Evolutionary conservation across 2,113 vertebrate genomes (phyloP).

Genomic region (Spilogale gracilis): DNA sequence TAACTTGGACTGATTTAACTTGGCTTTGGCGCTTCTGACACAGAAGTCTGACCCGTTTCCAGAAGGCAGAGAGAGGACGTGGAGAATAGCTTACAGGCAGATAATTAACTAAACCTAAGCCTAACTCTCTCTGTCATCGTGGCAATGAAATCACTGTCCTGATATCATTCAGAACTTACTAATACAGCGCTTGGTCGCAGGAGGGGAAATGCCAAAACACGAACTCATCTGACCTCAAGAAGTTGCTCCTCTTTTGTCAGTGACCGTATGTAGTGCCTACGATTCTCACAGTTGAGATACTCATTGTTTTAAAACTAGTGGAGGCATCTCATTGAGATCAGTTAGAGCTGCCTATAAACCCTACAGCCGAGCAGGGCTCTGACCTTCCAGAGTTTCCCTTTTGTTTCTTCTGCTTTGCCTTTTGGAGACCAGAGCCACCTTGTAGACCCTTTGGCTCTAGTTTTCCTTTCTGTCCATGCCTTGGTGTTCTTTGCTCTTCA

Average conservation of each 20-base stretch:
- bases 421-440: neutral
- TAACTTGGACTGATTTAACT: neutral
- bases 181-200: neutral
- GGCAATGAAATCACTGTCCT: neutral
- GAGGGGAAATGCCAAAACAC: neutral
- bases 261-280: neutral
- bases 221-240: neutral
- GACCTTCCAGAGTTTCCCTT: accelerated
- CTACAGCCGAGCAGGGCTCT: accelerated
- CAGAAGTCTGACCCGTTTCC: neutral
- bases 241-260: neutral
- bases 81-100: neutral
- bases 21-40: neutral
- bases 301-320: neutral
- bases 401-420: neutral
- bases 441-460: neutral
- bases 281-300: neutral
- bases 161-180: neutral
- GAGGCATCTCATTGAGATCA: accelerated
- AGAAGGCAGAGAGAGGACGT: neutral
- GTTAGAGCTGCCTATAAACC: neutral
- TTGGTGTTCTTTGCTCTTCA: neutral
- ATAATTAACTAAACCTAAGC: neutral
- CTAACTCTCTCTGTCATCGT: neutral
- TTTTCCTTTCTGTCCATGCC: neutral